Evolutionary conservation across 2,888 invertebrate genomes (phyloP), one percentile per base, ranked within the genome.

Genomic region (Drosophila maculinotata): DNA sequence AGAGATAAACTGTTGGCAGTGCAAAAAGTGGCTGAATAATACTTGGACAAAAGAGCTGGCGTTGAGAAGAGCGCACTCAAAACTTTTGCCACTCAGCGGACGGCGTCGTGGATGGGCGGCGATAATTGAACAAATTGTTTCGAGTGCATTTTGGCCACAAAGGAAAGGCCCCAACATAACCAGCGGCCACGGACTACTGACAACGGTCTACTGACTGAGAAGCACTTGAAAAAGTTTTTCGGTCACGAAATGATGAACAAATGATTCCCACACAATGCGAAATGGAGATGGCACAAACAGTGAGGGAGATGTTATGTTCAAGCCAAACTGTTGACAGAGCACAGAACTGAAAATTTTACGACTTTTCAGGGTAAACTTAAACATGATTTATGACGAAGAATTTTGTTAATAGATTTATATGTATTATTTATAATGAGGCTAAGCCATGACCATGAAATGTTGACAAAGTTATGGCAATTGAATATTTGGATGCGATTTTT

Each of bases 51-150:
- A 62, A 35, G 56, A 54, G 26, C 35, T 47, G 42, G 31, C 33
- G 44, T 44, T 10, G 62, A 47, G 63, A 25, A 35, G 58, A 56
- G 64, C 54, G 59, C 62, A 53, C 71, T 68, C 76, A 79, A 82
- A 85, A 82, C 69, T 82, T 85, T 82, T 72, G 72, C 77, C 77
- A 79, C 75, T 66, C 79, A 66, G 59, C 73, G 60, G 44, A 25
- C 51, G 39, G 45, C 41, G 17, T 17, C 12, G 38, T 17, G 47
- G 38, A 10, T n/a, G 8, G 52, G 20, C 30, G 67, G 78, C 80
- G 79, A 85, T 86, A 82, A 86, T 80, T 80, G 86, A 76, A 77
- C 79, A 88, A 88, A 86, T 88, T 88, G 87, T 88, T 88, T 87
- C 80, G 74, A 86, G 82, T 77, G 70, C 81, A 85, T 73, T 73